phyloP scores from a whole-genome alignment of 2,113 vertebrate genomes.

The Poicephalus meyeri region DNA sequence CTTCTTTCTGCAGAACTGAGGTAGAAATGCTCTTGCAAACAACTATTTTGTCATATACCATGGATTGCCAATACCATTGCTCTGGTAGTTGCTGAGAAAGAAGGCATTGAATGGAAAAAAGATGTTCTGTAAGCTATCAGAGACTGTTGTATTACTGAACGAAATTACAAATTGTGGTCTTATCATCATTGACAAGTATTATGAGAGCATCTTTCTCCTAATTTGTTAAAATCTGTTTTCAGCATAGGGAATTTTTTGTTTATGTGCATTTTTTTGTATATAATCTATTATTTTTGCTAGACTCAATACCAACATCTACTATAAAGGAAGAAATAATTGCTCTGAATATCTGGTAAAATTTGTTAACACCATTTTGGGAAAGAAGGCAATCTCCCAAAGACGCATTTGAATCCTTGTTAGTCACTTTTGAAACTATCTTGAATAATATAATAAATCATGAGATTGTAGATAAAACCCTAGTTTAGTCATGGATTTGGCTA shows the following conservation, averaged over 20 bases:
- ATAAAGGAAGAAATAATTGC: not conserved
- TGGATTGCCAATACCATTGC: not conserved
- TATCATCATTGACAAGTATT: not conserved
- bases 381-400: not conserved
- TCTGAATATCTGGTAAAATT: not conserved
- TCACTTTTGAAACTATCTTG: not conserved
- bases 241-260: not conserved
- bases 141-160: not conserved
- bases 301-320: not conserved
- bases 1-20: not conserved
- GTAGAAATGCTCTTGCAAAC: not conserved
- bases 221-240: not conserved
- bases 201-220: not conserved
- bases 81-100: not conserved
- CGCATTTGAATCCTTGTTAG: not conserved
- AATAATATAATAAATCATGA: not conserved
- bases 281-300: not conserved
- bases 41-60: not conserved
- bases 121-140: not conserved
- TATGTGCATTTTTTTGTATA: not conserved
- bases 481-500: not conserved
- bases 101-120: not conserved
- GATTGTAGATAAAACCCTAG: not conserved
- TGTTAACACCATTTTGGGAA: not conserved
- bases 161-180: not conserved